Evolutionary conservation across 2,888 invertebrate genomes (phyloP).

Genomic region (Cantharis rustica): DNA sequence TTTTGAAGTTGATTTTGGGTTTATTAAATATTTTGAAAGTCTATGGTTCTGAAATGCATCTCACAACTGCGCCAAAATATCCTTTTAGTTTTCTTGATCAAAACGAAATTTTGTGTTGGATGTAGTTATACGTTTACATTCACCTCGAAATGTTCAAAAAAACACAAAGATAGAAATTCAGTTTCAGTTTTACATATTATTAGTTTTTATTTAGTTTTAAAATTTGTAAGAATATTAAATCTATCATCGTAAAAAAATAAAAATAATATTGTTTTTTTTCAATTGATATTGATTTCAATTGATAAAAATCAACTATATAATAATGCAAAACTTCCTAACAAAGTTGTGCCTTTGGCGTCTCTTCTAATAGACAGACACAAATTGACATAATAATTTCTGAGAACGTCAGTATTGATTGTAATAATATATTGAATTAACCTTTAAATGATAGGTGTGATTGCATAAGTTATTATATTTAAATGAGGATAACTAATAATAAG

Average conservation of each 20-base stretch:
- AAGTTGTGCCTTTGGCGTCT: neutral
- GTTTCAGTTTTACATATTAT: too few relatives aligned
- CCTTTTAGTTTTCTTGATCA: too few relatives aligned
- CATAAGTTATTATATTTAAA: constrained; percentile 25
- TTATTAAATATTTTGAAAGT: too few relatives aligned
- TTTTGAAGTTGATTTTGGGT: too few relatives aligned
- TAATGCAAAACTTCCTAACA: neutral
- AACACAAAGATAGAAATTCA: too few relatives aligned
- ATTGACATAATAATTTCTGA: neutral
- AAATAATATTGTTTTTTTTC: neutral
- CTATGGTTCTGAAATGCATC: too few relatives aligned
- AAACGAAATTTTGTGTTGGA: too few relatives aligned
- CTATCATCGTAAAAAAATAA: neutral
- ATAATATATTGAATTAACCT: neutral
- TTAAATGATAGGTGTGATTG: constrained; percentile 10
- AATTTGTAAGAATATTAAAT: too few relatives aligned
- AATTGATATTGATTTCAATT: neutral
- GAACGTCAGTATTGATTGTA: neutral
- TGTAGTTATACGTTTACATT: too few relatives aligned
- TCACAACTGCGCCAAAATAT: too few relatives aligned
- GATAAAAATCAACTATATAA: neutral
- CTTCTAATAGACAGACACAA: neutral
- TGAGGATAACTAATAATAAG: constrained; percentile 17
- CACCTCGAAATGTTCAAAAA: too few relatives aligned
- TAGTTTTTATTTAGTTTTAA: too few relatives aligned